Evolutionary conservation across 2,113 vertebrate genomes (phyloP), one percentile per base, ranked within the genome.

Genomic region (Saguinus imperator): DNA sequence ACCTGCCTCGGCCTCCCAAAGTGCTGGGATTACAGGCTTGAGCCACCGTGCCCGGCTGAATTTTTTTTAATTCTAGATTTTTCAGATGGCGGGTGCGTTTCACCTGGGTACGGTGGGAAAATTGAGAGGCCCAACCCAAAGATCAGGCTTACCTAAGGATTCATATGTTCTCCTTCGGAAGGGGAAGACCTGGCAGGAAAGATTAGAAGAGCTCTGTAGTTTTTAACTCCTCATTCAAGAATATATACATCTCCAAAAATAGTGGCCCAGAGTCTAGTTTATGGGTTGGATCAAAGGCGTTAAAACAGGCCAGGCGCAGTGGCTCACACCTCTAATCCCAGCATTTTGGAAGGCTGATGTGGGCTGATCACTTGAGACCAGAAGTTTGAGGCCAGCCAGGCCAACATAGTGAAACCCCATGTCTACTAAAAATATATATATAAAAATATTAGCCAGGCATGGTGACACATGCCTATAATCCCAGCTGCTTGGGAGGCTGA

Each of bases 41-140:
- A 40, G 37, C 37, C 37, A 40, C 37, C 37, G 37, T 40, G 37
- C 37, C 37, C 37, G 37, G 37, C 37, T 3, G 57, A 86, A 70
- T 92, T 92, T 84, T 66, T 9, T 57, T 70, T 2, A 87, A 88
- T 87, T 6, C 37, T 87, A 40, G 43, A 79, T 91, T 91, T 64
- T 89, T 77, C 8, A 92, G 37, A 81, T 86, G 40, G 72, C 52
- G n/a, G 84, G 21, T 88, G 55, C 80, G 89, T 95, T 96, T 70
- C 21, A 50, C 25, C 29, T 57, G 79, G 43, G 50, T 72, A 57
- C 52, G 72, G 48, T 89, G 73, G 80, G 79, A 86, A 96, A 61
- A 89, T 13, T 85, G 68, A 87, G n/a, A 81, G 52, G 20, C 50
- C 66, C 85, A 83, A 35, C 75, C 94, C 89, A 83, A 87, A 87